These are phyloP conservation scores for Sinella curviseta DNA, from an alignment of 1,140 invertebrate species.

Conservation along the genomic window DNA sequence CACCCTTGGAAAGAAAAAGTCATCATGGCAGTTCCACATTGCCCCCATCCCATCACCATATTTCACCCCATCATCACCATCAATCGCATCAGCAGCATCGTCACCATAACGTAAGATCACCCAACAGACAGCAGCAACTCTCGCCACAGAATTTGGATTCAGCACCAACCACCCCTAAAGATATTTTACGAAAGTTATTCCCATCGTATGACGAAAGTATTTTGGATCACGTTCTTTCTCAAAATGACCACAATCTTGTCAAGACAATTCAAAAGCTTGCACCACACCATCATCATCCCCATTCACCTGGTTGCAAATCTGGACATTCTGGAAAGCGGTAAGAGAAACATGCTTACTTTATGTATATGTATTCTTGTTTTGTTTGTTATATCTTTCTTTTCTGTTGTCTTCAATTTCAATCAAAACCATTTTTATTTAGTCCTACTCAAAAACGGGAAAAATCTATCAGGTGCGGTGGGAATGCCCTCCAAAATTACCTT, in stretches of 20 bases:
- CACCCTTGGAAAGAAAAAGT: neutral
- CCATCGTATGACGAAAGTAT: conserved; percentile 45
- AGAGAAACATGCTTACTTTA: neutral
- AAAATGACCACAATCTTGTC: conserved; percentile 49
- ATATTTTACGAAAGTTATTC: conserved; percentile 46
- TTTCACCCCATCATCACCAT: neutral
- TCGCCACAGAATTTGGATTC: neutral
- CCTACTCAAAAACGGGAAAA: conserved; percentile 14
- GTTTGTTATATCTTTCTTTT: neutral
- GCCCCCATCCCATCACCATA: neutral
- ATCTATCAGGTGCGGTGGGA: conserved; percentile 41
- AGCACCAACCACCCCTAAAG: conserved; percentile 40
- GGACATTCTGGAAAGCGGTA: conserved; percentile 7
- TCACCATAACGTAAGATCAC: neutral
- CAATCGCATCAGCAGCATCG: neutral
- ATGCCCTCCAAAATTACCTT: conserved; percentile 48
- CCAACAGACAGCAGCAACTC: neutral
- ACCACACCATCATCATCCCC: conserved; percentile 23
- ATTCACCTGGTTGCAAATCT: neutral
- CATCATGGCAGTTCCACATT: neutral
- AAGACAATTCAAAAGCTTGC: conserved; percentile 49
- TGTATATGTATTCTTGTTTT: neutral
- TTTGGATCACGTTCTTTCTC: conserved; percentile 44
- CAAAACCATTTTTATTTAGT: conserved; percentile 6
- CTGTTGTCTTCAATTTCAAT: neutral